phyloP scores from a whole-genome alignment of 2,888 invertebrate species.

The Poecilobothrus nobilitatus region DNA sequence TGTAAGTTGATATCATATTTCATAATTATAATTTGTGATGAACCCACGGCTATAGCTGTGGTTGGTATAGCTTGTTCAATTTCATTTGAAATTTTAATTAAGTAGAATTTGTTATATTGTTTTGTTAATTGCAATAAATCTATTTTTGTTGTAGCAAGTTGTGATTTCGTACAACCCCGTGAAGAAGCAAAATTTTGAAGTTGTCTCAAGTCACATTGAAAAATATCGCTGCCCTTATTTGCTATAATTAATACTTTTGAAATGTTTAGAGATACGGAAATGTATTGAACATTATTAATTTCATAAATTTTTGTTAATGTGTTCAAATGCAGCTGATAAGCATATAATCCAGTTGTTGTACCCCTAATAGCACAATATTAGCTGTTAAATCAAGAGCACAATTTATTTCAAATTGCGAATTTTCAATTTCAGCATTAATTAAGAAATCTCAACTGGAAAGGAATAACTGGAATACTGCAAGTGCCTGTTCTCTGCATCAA shows the following conservation, averaged over 20 bases:
- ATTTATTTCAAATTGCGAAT: constrained; percentile 31
- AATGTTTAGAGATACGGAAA: constrained; percentile 50
- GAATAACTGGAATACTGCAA: no score
- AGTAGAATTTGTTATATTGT: constrained; percentile 40
- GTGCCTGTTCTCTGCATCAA: no score
- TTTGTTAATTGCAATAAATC: constrained; percentile 43
- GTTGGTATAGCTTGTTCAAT: constrained; percentile 41
- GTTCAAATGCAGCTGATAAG: constrained; percentile 32
- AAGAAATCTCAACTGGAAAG: no score
- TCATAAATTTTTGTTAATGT: constrained; percentile 47
- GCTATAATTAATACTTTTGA: constrained; percentile 57
- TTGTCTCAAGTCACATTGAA: constrained; percentile 53
- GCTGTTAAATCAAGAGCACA: constrained; percentile 40
- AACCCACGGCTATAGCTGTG: constrained; percentile 53
- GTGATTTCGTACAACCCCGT: constrained; percentile 45
- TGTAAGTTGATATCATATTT: constrained; percentile 52
- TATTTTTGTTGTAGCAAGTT: constrained; percentile 37
- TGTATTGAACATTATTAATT: constrained; percentile 53
- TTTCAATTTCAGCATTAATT: constrained; percentile 22
- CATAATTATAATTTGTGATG: constrained; percentile 54
- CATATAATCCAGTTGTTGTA: constrained; percentile 38
- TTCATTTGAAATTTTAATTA: constrained; percentile 39
- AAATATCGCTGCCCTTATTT: constrained; percentile 49
- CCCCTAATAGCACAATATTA: constrained; percentile 34
- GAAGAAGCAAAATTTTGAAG: constrained; percentile 48